Base-by-base conservation (phyloP, 1,140 invertebrate genomes). In the Aphis craccivora region DNA sequence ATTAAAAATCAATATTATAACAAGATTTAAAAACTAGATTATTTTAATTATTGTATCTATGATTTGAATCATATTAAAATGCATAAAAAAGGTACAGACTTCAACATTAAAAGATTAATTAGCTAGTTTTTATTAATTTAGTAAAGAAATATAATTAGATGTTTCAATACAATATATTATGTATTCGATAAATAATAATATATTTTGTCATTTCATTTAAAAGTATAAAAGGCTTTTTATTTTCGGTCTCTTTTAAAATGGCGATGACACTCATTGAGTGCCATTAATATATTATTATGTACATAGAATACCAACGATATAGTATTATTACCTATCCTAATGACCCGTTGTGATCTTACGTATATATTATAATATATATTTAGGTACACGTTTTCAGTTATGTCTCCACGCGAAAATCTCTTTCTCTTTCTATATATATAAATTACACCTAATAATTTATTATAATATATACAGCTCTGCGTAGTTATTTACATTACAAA, bases 331-430 rank as follows among this genome's bases (percentile, higher is more conserved):
- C 37, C 37, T 40, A 35, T 76, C n/a, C 60, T 76, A 76, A 76
- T 76, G 60, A 76, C 18, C 14, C 60, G 30, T 35, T 76, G 3
- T n/a, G 30, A n/a, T 76, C 60, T n/a, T 14, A n/a, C 60, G 30
- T 76, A 76, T 76, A 76, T 76, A 76, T 76, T 76, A 76, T 76
- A 76, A 76, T 76, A 76, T 76, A 76, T 76, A 76, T n/a, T n/a
- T 76, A 76, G 30, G 4, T n/a, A 76, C 60, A 76, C 14, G 60
- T 76, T 76, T 76, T 76, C 18, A 76, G 60, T 76, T 76, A 76
- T 35, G 60, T 76, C n/a, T 76, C 60, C n/a, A n/a, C 30, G 14
- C n/a, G 30, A 76, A 14, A 76, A 76, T 76, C 60, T 53, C 53
- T 23, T 23, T 76, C 60, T 76, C 60, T n/a, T 5, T n/a, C 4